Conservation (phyloP, 2,113 vertebrate genomes). For the Peromyscus leucopus region DNA sequence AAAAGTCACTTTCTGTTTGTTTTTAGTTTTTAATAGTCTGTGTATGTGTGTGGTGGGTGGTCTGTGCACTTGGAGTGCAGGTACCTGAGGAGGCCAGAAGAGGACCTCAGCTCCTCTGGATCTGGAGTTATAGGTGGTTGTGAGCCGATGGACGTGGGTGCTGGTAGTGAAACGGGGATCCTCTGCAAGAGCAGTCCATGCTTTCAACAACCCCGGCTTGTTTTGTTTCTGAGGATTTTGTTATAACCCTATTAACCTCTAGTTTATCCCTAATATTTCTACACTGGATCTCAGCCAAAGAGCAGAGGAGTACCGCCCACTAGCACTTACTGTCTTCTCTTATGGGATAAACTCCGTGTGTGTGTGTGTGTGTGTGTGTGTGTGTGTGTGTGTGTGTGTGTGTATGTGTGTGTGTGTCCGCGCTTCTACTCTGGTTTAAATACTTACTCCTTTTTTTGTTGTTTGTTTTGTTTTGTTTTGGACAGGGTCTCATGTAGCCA, state of each 20-base stretch:
- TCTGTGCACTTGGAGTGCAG: not conserved
- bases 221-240: constrained; percentile 35
- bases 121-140: not conserved
- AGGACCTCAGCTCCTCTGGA: not conserved
- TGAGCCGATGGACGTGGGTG: not conserved
- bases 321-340: not conserved
- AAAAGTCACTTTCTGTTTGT: not conserved
- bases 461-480: not conserved
- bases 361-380: not conserved
- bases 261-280: not conserved
- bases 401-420: not conserved
- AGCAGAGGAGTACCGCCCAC: not conserved
- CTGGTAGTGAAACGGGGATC: not conserved
- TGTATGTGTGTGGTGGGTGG: not conserved
- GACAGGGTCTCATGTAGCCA: not conserved
- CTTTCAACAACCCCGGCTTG: not conserved
- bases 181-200: not conserved
- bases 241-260: not conserved
- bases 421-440: not conserved
- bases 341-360: not conserved
- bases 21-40: not conserved
- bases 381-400: not conserved
- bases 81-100: not conserved
- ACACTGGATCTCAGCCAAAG: not conserved
- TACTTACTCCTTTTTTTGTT: not conserved